phyloP scores from a whole-genome alignment of 37 sponge, comb jelly and placozoan species.

The Axinella damicornis region DNA sequence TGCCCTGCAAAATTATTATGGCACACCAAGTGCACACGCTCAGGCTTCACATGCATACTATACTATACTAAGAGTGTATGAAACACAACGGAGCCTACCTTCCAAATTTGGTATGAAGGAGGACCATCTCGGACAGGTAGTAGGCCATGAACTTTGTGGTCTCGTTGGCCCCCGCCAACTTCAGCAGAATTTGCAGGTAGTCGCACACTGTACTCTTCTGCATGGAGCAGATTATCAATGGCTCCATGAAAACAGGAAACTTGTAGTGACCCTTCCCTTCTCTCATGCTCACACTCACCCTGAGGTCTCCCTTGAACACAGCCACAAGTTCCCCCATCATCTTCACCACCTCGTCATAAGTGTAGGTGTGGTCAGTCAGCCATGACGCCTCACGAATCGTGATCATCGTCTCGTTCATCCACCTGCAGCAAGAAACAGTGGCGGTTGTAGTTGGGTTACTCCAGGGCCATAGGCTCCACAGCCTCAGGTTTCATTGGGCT shows the following conservation, averaged over 20 bases:
- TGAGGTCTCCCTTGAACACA: slow-evolving; percentile 55
- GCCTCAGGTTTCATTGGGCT: no score
- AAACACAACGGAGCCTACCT: no score
- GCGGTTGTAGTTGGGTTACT: neutral
- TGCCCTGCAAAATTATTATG: no score
- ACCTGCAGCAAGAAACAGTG: neutral
- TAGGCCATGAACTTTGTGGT: slow-evolving; percentile 40
- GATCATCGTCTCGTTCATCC: slow-evolving; percentile 22
- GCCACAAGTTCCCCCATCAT: slow-evolving; percentile 86
- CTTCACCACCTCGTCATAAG: slow-evolving; percentile 81
- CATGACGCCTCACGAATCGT: slow-evolving; percentile 87
- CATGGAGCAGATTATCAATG: neutral
- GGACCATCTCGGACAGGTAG: slow-evolving; percentile 76
- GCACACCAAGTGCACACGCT: no score
- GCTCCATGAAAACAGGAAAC: neutral
- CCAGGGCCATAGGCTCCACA: no score
- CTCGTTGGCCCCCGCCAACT: slow-evolving; percentile 15
- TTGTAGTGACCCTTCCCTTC: neutral
- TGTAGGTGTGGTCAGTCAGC: slow-evolving; percentile 87
- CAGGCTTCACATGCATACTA: no score
- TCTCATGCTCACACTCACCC: slow-evolving; percentile 60
- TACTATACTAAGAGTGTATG: no score
- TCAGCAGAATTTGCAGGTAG: slow-evolving; percentile 65
- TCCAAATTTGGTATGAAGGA: slow-evolving; percentile 64
- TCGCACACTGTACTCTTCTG: slow-evolving; percentile 54